Evolutionary conservation across 2,888 invertebrate genomes (phyloP), one percentile per base, ranked within the genome.

Genomic region (Caenorhabditis angaria): DNA sequence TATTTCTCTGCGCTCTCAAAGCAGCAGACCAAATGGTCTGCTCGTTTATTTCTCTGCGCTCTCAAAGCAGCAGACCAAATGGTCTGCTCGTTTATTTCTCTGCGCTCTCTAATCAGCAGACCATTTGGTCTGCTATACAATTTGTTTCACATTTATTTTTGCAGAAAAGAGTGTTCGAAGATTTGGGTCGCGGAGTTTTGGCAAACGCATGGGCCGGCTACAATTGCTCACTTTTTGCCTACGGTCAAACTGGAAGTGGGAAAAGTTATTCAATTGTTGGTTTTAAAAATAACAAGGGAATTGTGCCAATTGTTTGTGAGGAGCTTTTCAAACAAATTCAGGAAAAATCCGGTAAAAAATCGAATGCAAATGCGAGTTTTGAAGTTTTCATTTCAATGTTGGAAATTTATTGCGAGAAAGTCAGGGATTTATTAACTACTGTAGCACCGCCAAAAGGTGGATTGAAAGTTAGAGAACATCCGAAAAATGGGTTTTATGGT

Each of bases 211-310:
- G 90, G 90, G 61, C 73, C 10, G 80, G 91, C 1, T 90, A 90
- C 85, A 91, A 91, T 82, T 89, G 90, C 4, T 89, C 90, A 3
- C 85, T 91, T 55, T 90, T 91, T 82, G 91, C 91, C 3, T 91
- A 91, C 73, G 91, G 91, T 35, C 91, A 91, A 84, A 90, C 89
- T 6, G 91, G 90, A 28, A 89, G 90, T 10, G 91, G 91, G 1
- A 91, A 91, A 84, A 90, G 90, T 71, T 91, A 90, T 88, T 90
- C 91, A 5, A 89, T 91, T 72, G 90, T 91, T 14, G 91, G 91
- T 24, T 90, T 89, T 77, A 90, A 90, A 3, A 80, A 88, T 28
- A 91, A 91, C 79, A 90, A 90, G 78, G 85, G 91, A 60, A 90
- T 91, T 74, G 90, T 91, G 1, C 91, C 91, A 1, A 85, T 88